A percentile compares a stretch with the other conserved stretches of the same genome.
Evolutionary conservation across 2,113 vertebrate genomes (phyloP).

Genomic region (Marmota monax): DNA sequence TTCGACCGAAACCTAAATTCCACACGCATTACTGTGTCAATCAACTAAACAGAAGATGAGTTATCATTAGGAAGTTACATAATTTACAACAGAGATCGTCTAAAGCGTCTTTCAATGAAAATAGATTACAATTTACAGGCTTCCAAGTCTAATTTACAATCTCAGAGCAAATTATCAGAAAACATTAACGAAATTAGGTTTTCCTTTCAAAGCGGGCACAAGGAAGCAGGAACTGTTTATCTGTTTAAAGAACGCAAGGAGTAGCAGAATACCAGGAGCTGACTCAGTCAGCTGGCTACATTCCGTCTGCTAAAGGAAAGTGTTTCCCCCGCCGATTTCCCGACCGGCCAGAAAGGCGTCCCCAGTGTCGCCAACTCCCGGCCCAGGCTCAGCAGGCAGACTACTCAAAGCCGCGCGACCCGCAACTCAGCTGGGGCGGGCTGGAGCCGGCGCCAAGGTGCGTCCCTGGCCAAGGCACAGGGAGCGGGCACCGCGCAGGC

Average conservation of each 20-base stretch:
- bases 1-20: conserved; percentile 62
- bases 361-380: neutral
- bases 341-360: neutral
- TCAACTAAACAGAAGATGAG: conserved; percentile 55
- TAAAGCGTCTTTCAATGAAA: conserved; percentile 19
- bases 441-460: neutral
- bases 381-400: neutral
- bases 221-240: conserved; percentile 65
- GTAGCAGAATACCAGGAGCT: conserved; percentile 62
- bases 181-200: neutral
- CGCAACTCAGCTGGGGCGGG: neutral
- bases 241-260: neutral
- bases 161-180: neutral
- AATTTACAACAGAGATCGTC: conserved; percentile 50
- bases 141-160: conserved; percentile 58
- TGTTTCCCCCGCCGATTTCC: neutral
- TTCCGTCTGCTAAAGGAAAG: conserved; percentile 50
- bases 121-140: neutral
- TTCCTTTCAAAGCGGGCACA: conserved; percentile 30
- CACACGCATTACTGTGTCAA: conserved; percentile 4
- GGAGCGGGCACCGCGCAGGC: neutral
- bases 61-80: conserved; percentile 71
- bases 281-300: conserved; percentile 66
- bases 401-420: neutral
- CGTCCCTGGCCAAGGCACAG: neutral